These are phyloP conservation scores for Eumacrocentrus americanus DNA, from an alignment of 2,888 invertebrate species.

Conservation along the genomic window DNA sequence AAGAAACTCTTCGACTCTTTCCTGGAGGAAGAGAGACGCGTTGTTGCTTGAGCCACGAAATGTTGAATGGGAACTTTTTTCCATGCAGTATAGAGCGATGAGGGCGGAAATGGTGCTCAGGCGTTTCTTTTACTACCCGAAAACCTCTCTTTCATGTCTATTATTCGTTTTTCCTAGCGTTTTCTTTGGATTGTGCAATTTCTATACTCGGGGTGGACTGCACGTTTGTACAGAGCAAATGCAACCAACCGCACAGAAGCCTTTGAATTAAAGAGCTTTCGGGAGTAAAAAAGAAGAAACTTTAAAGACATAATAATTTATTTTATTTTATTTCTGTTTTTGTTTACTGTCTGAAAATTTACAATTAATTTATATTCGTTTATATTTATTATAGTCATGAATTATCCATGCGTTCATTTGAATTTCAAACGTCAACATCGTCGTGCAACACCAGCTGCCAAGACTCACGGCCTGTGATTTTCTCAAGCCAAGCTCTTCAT, in stretches of 20 bases:
- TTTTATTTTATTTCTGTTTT: no score
- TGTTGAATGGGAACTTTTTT: conserved; percentile 1
- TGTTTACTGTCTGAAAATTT: no score
- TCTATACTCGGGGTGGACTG: no score
- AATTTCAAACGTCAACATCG: not conserved
- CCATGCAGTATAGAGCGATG: not conserved
- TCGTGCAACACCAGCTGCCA: not conserved
- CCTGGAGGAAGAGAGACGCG: not conserved
- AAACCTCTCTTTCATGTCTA: not conserved
- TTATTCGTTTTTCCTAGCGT: conserved; percentile 1
- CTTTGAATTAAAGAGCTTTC: not conserved
- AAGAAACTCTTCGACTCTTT: not conserved
- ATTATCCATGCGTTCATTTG: not conserved
- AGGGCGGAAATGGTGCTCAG: conserved; percentile 1
- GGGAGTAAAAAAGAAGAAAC: not conserved
- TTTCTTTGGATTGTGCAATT: not conserved
- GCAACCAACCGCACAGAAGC: not conserved
- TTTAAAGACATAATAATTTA: no score
- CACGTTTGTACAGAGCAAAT: not conserved
- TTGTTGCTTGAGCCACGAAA: not conserved
- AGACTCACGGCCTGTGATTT: conserved; percentile 20
- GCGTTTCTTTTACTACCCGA: not conserved
- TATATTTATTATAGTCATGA: not conserved
- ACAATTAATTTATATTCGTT: not conserved
- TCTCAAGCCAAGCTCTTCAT: conserved; percentile 27